These are phyloP conservation scores for Microcebus murinus DNA, from an alignment of 2,113 vertebrate species.

Conservation along the genomic window DNA sequence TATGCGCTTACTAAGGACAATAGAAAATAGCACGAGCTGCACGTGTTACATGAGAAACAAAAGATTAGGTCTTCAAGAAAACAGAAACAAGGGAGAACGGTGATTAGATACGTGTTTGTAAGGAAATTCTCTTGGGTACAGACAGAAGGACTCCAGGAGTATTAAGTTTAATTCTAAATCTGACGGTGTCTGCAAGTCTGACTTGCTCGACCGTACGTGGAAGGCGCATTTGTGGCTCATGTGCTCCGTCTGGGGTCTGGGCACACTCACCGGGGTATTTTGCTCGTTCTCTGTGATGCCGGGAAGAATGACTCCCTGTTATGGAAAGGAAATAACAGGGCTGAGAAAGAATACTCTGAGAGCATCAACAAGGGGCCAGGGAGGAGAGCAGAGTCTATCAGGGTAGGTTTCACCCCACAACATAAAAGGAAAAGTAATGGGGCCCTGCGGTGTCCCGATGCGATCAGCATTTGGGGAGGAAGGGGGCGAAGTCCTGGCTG, in stretches of 20 bases:
- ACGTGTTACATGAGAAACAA: neutral
- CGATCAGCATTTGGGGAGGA: neutral
- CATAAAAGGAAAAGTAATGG: neutral
- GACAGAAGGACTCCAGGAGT: neutral
- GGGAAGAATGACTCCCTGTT: neutral
- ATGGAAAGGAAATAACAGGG: neutral
- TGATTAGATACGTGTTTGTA: neutral
- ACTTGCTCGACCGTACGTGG: neutral
- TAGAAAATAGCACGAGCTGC: neutral
- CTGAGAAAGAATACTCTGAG: neutral
- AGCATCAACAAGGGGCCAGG: neutral
- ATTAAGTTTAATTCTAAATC: conserved; percentile 36
- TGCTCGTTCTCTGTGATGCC: neutral
- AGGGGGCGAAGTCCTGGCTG: neutral
- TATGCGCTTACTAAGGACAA: neutral
- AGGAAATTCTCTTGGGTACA: neutral
- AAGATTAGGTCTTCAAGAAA: conserved; percentile 7
- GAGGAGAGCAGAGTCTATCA: too few species aligned
- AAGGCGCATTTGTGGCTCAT: neutral
- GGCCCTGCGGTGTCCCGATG: neutral
- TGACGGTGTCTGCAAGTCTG: neutral
- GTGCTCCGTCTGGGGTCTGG: neutral
- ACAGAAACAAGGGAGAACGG: conserved; percentile 18
- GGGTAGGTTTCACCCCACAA: neutral
- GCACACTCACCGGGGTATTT: neutral